Base-by-base conservation (phyloP, 35 echinoderm and acorn worm species). In the Apostichopus californicus region DNA sequence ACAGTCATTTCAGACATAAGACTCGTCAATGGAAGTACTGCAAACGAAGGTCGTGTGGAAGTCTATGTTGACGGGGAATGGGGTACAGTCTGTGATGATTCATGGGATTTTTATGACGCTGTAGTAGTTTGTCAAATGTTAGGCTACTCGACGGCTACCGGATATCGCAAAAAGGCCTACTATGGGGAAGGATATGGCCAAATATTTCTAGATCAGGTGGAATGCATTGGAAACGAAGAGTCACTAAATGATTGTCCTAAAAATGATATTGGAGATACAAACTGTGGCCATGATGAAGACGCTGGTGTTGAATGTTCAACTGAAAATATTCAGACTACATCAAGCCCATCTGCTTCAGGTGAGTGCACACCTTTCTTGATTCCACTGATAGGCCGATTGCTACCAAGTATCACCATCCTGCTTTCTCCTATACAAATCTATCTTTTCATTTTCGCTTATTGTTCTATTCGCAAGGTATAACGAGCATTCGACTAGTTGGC, bases 21-120 rank as follows among this genome's bases (percentile, higher is more conserved):
- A 57, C 92, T 94, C 9, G 77, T 90, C 20, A 86, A 77, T 56
- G 92, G 92, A 80, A 20, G 25, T 80, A 63, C 72, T 72, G 21
- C 68, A 28, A 64, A 12, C 23, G 87, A 90, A 79, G 93, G 93
- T 8, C 70, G 93, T 79, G 93, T 94, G 61, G 93, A 94, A 66
- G 56, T 94, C 17, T 18, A 68, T n/a, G 13, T 90, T 68, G 54
- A 79, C 6, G 87, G 87, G 1, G 18, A 55, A 22, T 94, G 86
- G 87, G 93, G 93, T 3, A 94, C 87, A 7, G 20, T 94, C 6
- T 94, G 93, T 82, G 75, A 93, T 55, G 92, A 93, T 57, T 70
- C 28, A 1, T 93, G 92, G 92, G 82, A 87, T 75, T 59, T 93
- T 46, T 54, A 73, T 26, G 92, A 93, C 52, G 92, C 81, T 8